Conservation (phyloP, 2,113 vertebrate genomes). For the Perccottus glenii region DNA sequence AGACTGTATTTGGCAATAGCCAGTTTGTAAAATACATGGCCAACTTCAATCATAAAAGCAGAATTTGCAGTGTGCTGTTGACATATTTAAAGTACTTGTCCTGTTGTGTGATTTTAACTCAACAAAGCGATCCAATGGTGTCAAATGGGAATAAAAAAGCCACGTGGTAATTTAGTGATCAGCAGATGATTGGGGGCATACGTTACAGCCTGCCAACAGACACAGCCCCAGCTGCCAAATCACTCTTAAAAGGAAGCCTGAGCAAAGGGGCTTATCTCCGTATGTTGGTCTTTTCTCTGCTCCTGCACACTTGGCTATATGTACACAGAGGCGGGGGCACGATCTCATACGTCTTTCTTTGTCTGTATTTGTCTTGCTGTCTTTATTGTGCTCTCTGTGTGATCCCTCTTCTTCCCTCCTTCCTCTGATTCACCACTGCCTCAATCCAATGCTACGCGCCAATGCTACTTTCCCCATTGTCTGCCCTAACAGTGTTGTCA, state of each 20-base stretch:
- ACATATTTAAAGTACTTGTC: conserved; percentile 41
- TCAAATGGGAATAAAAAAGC: conserved; percentile 46
- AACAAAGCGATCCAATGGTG: conserved; percentile 40
- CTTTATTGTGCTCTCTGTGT: conserved; percentile 56
- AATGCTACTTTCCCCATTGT: conserved; percentile 39
- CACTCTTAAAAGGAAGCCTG: conserved; percentile 68
- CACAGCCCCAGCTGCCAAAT: conserved; percentile 66
- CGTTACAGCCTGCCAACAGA: conserved; percentile 67
- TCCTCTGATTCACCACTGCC: conserved; percentile 27
- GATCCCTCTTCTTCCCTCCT: conserved; percentile 15
- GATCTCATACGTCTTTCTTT: conserved; percentile 67
- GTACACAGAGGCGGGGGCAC: conserved; percentile 65
- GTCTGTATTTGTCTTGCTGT: conserved; percentile 67
- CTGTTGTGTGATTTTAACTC: conserved; percentile 29
- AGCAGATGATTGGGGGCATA: conserved; percentile 66
- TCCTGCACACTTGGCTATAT: conserved; percentile 57
- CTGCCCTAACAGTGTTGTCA: conserved; percentile 51
- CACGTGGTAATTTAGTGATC: conserved; percentile 58
- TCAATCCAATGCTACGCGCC: conserved; percentile 31
- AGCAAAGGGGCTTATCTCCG: conserved; percentile 66
- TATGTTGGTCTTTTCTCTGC: conserved; percentile 67
- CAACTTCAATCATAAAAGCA: not conserved
- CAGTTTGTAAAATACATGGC: not conserved
- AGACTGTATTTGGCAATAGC: conserved; percentile 5
- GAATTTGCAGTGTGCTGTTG: conserved; percentile 21